Evolutionary conservation across 2,888 invertebrate genomes (phyloP).

Genomic region (Acanthosepion esculentum): DNA sequence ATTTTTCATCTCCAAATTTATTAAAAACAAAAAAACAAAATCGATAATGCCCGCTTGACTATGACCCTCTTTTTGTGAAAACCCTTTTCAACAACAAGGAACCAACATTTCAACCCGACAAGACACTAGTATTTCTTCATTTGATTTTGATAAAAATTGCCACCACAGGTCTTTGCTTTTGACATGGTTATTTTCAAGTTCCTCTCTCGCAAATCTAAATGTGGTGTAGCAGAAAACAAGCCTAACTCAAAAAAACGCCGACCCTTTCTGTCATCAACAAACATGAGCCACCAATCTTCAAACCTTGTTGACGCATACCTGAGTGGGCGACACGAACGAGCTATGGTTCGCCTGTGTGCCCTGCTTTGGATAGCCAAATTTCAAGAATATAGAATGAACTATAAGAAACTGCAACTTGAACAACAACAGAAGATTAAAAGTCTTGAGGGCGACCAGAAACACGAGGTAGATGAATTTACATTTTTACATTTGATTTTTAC

Average conservation of each 20-base stretch:
- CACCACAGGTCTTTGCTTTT: background rate
- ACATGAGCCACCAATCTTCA: slow-evolving; percentile 53
- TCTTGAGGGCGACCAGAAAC: background rate
- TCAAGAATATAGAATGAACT: slow-evolving; percentile 57
- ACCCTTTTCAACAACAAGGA: background rate
- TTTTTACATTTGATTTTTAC: background rate
- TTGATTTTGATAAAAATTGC: background rate
- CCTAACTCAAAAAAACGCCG: background rate
- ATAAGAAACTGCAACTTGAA: background rate
- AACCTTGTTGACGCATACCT: slow-evolving; percentile 61
- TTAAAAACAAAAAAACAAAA: background rate
- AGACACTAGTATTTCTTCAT: background rate
- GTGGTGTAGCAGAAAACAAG: background rate
- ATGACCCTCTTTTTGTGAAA: background rate
- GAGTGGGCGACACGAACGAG: slow-evolving; percentile 65
- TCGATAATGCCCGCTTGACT: background rate
- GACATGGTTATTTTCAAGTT: slow-evolving; percentile 47
- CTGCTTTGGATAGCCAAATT: slow-evolving; percentile 69
- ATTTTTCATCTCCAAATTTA: background rate
- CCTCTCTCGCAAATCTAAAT: background rate
- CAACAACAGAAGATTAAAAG: background rate
- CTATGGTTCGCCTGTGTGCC: slow-evolving; percentile 69
- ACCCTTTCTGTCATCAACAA: background rate
- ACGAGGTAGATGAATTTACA: background rate
- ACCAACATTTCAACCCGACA: background rate